These are phyloP conservation scores for Drosophila kanapiae DNA, from an alignment of 1,140 invertebrate species.

Conservation along the genomic window DNA sequence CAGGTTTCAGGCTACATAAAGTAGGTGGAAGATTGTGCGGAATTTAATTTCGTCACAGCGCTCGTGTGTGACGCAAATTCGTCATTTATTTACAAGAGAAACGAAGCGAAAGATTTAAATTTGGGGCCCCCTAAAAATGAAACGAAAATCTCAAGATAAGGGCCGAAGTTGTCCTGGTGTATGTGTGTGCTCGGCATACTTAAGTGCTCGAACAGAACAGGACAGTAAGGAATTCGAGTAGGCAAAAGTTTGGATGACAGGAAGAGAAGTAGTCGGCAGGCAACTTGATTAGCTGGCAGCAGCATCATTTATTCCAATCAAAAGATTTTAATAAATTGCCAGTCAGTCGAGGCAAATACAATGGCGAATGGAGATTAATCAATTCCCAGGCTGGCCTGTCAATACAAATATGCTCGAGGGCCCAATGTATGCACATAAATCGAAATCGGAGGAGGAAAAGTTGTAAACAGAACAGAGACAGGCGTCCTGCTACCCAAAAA, in stretches of 20 bases:
- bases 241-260: constrained; percentile 11
- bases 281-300: constrained; percentile 65
- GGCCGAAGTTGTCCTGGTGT: constrained; percentile 36
- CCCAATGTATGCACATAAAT: constrained; percentile 73
- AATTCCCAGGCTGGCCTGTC: constrained; percentile 60
- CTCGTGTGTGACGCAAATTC: constrained; percentile 44
- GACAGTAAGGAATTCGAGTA: constrained; percentile 12
- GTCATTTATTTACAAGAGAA: constrained; percentile 43
- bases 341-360: constrained; percentile 34
- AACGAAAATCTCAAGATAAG: constrained; percentile 27
- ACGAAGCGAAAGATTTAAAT: constrained; percentile 49
- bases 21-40: neutral
- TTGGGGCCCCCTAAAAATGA: constrained; percentile 13
- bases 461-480: constrained; percentile 26
- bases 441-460: constrained; percentile 27
- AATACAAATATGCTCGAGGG: constrained; percentile 65
- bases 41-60: constrained; percentile 42
- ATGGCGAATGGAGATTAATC: constrained; percentile 65
- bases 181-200: constrained; percentile 56
- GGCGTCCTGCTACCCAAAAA: neutral
- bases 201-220: constrained; percentile 25
- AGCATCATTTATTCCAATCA: constrained; percentile 79
- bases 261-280: neutral
- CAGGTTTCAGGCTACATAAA: constrained; percentile 7
- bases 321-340: constrained; percentile 74